A percentile compares a stretch with the other conserved stretches of the same genome.
phyloP scores from a whole-genome alignment of 2,113 vertebrate species.

The Mionectes macconnelli region DNA sequence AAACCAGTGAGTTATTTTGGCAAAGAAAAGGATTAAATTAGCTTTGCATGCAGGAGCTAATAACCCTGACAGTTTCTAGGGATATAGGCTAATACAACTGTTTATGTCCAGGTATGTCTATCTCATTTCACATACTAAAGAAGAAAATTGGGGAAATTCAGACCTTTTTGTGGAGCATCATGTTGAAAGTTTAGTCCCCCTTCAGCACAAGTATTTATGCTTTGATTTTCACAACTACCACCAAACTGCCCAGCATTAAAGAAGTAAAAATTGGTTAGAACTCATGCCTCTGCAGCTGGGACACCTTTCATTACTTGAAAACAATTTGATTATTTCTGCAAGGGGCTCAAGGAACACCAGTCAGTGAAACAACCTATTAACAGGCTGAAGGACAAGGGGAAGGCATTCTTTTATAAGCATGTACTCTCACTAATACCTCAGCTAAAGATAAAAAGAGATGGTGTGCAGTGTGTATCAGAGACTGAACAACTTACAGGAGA shows the following conservation, averaged over 20 bases:
- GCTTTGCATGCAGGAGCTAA: not conserved
- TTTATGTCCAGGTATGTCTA: not conserved
- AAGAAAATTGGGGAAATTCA: not conserved
- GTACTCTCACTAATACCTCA: rapidly evolving
- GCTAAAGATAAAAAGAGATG: not conserved
- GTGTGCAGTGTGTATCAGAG: not conserved
- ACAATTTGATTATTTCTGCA: not conserved
- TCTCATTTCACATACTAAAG: not conserved
- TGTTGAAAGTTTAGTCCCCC: not conserved
- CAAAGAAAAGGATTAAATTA: not conserved
- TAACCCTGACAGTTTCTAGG: not conserved
- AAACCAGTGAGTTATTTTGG: not conserved
- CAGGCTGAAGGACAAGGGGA: not conserved
- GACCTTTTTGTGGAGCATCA: not conserved
- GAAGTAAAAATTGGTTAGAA: not conserved
- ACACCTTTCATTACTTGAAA: not conserved
- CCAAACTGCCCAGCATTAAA: not conserved
- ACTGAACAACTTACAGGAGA: not conserved
- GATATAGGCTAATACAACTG: not conserved
- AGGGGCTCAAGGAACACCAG: not conserved
- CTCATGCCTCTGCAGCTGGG: not conserved
- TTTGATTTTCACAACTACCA: not conserved
- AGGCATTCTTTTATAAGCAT: not conserved
- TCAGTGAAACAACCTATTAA: not conserved
- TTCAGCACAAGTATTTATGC: not conserved